Evolutionary conservation across 2,113 vertebrate species (phyloP).

Genomic region (Actenoides hombroni): DNA sequence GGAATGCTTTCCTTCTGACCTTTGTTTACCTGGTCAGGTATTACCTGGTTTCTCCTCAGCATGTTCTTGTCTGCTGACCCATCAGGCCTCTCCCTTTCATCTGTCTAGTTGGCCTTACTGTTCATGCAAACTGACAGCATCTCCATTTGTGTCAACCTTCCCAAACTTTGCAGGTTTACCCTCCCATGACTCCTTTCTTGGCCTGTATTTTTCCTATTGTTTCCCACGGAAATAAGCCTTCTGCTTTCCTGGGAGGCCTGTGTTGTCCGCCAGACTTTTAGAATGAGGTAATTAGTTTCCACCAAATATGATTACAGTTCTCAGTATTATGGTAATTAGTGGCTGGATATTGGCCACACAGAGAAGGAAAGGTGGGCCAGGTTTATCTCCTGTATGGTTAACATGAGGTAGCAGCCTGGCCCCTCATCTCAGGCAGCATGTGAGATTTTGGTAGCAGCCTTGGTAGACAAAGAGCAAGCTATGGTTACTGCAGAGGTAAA

Average conservation of each 20-base stretch:
- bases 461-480: background rate
- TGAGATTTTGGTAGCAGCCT: background rate
- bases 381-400: background rate
- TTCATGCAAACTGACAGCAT: rapidly evolving
- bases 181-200: background rate
- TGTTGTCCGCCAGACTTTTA: background rate
- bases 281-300: background rate
- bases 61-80: background rate
- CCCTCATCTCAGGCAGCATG: rapidly evolving
- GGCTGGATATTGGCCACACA: background rate
- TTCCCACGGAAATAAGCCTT: background rate
- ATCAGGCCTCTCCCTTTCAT: background rate
- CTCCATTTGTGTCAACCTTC: background rate
- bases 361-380: background rate
- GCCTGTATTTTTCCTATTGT: background rate
- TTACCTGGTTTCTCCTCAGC: background rate
- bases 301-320: background rate
- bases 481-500: background rate
- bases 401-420: background rate
- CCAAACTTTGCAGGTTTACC: rapidly evolving
- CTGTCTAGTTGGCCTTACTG: background rate
- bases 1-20: rapidly evolving
- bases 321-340: background rate
- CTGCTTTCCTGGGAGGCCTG: background rate
- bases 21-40: background rate